Base-by-base conservation (phyloP, 2,113 vertebrate genomes). In the Sprattus sprattus region DNA sequence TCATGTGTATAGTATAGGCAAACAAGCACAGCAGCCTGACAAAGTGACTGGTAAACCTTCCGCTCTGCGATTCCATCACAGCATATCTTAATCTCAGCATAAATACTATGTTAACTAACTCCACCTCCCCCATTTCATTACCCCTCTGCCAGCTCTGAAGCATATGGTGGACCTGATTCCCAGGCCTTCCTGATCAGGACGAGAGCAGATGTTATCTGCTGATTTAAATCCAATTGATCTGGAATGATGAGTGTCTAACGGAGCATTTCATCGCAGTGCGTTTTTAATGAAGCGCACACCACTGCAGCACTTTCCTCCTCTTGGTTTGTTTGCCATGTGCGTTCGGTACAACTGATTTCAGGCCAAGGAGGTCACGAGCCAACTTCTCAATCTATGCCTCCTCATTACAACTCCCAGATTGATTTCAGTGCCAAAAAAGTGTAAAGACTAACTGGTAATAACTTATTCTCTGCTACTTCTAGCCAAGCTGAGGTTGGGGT, bases 121-220 rank as follows among this genome's bases (percentile, higher is more conserved):
- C 45, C 18, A 71, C 45, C 22, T 45, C 11, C 32, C 45, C 13
- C 28, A 15, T 11, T 22, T 44, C 25, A 52, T 45, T 28, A 78
- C 28, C 7, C 16, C n/a, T 45, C 44, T 84, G 39, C n/a, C 64
- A 10, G 1, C 7, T 25, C 49, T 44, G 45, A 86, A 90, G 89
- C 92, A 92, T 91, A 88, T 90, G 92, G 90, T 16, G 25, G 82
- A 44, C 32, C 39, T 78, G 49, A 83, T 83, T 50, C 45, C 28
- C 22, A 9, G 49, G 6, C n/a, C 81, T 49, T 84, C n/a, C n/a
- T 64, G 46, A 50, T 71, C 44, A 46, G 45, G 81, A 84, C 57
- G 81, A 54, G 86, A 93, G 84, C 93, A 94, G 93, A 94, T 94
- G 93, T 89, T 93, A 87, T 87, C 85, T 81, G 88, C 90, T 92